Conservation (phyloP, 1,140 invertebrate genomes). For the Lordiphosa collinella region DNA sequence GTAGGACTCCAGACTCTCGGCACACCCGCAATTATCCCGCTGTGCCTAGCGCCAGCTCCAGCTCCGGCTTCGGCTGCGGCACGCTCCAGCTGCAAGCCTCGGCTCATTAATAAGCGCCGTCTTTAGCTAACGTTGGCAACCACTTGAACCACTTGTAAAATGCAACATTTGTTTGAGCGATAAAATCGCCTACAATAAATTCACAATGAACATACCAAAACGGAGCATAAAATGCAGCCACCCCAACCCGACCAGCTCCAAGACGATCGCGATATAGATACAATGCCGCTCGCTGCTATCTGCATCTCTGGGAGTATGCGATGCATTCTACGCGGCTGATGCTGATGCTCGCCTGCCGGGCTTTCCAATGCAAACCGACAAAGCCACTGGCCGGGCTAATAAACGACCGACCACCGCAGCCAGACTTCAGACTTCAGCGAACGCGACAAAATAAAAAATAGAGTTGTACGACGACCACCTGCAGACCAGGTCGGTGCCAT, state of each 20-base stretch:
- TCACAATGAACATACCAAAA: slow-evolving; percentile 78
- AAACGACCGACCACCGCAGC: slow-evolving; percentile 61
- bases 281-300: slow-evolving; percentile 33
- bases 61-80: neutral
- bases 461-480: slow-evolving; percentile 77
- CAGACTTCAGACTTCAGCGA: slow-evolving; percentile 57
- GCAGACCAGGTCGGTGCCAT: slow-evolving; percentile 45
- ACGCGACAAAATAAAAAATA: slow-evolving; percentile 78
- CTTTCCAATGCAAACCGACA: slow-evolving; percentile 36
- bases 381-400: slow-evolving; percentile 33
- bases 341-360: slow-evolving; percentile 18
- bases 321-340: slow-evolving; percentile 47
- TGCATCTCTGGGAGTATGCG: slow-evolving; percentile 62
- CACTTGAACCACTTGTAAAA: slow-evolving; percentile 77
- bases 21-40: slow-evolving; percentile 37
- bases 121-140: slow-evolving; percentile 62
- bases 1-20: slow-evolving; percentile 10
- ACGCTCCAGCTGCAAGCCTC: slow-evolving; percentile 11
- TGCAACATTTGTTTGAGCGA: slow-evolving; percentile 79
- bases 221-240: slow-evolving; percentile 68
- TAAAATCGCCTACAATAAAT: slow-evolving; percentile 78
- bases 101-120: slow-evolving; percentile 75
- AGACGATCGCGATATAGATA: slow-evolving; percentile 63
- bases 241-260: neutral
- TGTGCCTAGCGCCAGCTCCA: slow-evolving; percentile 20